phyloP scores from a whole-genome alignment of 1,140 invertebrate species.

The Drosophila varians region DNA sequence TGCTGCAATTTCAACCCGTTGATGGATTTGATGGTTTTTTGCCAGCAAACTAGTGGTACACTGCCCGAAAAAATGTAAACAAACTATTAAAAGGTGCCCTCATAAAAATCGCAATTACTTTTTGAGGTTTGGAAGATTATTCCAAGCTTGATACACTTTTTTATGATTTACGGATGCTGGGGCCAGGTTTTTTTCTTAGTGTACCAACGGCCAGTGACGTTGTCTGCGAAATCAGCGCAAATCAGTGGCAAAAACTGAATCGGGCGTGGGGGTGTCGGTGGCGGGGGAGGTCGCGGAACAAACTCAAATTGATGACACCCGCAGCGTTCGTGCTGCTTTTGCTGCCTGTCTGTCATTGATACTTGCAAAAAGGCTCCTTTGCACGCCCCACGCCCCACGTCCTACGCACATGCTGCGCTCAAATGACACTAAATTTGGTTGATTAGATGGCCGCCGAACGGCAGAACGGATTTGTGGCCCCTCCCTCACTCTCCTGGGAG shows the following conservation, averaged over 20 bases:
- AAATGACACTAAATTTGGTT: constrained; percentile 79
- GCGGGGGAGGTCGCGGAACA: constrained; percentile 26
- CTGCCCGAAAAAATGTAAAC: constrained; percentile 5
- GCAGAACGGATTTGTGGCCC: constrained; percentile 24
- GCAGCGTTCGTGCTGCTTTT: constrained; percentile 43
- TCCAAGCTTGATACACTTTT: no score
- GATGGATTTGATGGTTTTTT: constrained; percentile 74
- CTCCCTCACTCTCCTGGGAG: not conserved
- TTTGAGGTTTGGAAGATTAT: no score
- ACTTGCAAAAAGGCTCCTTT: constrained; percentile 62
- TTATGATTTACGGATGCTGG: not conserved
- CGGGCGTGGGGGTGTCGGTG: not conserved
- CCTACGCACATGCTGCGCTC: constrained; percentile 54
- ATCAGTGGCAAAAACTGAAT: constrained; percentile 43
- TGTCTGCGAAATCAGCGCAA: constrained; percentile 68
- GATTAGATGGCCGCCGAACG: constrained; percentile 69
- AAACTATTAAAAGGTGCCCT: not conserved
- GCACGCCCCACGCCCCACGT: constrained; percentile 51
- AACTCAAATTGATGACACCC: constrained; percentile 79
- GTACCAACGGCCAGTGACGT: constrained; percentile 31
- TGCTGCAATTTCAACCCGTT: constrained; percentile 80
- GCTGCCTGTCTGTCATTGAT: constrained; percentile 59
- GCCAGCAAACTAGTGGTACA: constrained; percentile 1
- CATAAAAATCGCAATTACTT: no score
- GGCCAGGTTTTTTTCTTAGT: not conserved